These are phyloP conservation scores for Dusona sp. DNA, from an alignment of 2,888 invertebrate genomes.

Conservation along the genomic window DNA sequence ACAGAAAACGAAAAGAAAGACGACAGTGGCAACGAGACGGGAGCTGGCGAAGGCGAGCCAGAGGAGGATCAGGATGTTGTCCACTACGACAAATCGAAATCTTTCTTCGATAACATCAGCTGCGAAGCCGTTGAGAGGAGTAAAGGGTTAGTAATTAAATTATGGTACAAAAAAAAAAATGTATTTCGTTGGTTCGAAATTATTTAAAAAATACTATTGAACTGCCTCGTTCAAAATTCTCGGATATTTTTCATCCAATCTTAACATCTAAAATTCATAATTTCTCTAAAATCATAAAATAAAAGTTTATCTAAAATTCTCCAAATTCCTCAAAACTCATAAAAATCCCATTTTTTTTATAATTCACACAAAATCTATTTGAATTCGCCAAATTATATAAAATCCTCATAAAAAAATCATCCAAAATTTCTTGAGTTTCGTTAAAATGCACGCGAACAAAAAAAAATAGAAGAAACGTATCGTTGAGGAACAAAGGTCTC, in stretches of 20 bases:
- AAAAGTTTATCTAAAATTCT: not conserved
- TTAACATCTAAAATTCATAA: no score
- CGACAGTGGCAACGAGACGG: constrained; percentile 95
- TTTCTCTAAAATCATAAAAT: not conserved
- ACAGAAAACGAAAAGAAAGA: constrained; percentile 91
- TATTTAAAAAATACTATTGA: not conserved
- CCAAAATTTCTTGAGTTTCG: not conserved
- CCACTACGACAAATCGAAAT: constrained; percentile 97
- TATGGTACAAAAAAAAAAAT: not conserved
- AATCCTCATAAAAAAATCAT: no score
- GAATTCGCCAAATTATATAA: no score
- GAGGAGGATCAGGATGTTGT: constrained; percentile 89
- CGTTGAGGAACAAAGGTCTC: constrained; percentile 60
- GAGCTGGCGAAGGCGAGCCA: constrained; percentile 92
- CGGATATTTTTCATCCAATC: no score
- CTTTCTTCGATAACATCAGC: constrained; percentile 99
- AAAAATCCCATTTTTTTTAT: no score
- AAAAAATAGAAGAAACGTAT: not conserved
- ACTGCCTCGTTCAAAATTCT: no score
- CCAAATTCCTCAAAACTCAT: not conserved
- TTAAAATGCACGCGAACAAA: not conserved
- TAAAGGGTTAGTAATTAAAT: constrained; percentile 86
- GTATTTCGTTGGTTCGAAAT: not conserved
- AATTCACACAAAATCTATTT: no score
- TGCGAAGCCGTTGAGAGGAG: constrained; percentile 98